Evolutionary conservation across 2,113 vertebrate genomes (phyloP), one percentile per base, ranked within the genome.

Genomic region (Parus major): DNA sequence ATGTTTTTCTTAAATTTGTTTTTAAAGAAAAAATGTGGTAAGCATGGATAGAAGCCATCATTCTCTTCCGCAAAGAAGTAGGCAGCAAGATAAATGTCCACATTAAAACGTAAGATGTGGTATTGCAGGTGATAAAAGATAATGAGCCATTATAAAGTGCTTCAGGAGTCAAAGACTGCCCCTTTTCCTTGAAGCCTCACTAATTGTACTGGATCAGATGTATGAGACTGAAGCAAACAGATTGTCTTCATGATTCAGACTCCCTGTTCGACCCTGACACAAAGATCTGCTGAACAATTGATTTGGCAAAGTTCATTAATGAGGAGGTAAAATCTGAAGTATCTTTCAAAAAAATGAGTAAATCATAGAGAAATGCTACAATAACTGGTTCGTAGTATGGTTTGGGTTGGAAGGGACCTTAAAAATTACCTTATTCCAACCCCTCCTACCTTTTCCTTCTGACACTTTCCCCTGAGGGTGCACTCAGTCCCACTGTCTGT

Each of bases 401-500:
- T 35, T 29, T 83, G 47, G 11, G 4, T 61, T 76, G 35, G 31
- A 76, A 63, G 22, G 5, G 27, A 23, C 27, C 35, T 61, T 83
- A 63, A 76, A 76, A 39, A 42, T 69, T 4, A 15, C 27, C 35
- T 49, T 15, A 8, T 27, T 55, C 35, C 41, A 23, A 19, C 7
- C 8, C 21, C 25, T 68, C 36, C 44, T 27, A 36, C 1, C 18
- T 14, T 42, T 25, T 50, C 44, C 25, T 68, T 42, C 20, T 18
- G n/a, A 10, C 11, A 15, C 9, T 18, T 60, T n/a, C 39, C 29
- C 29, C 61, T 7, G 13, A 15, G 24, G 20, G 13, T 53, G 24
- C 12, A 1, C 17, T 57, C 21, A 8, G 31, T 21, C 10, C 44
- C 35, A 4, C n/a, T 35, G 46, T 15, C 33, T 1, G 0, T 68